Evolutionary conservation across 1,140 invertebrate species (phyloP).

Genomic region (Megalopta genalis): DNA sequence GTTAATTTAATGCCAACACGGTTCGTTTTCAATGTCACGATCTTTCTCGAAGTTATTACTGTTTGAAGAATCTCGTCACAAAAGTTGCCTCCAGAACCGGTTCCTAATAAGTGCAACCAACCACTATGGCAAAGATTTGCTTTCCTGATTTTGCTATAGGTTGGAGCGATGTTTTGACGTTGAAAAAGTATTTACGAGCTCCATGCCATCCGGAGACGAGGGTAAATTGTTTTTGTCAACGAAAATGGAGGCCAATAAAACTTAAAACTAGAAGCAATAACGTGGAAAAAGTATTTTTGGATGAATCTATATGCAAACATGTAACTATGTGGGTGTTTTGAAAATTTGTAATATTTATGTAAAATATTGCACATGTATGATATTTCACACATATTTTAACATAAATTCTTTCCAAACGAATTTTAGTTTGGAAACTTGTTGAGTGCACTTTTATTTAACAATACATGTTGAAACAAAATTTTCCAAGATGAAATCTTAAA

Average conservation of each 20-base stretch:
- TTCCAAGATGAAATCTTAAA: too few relatives aligned
- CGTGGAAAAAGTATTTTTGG: too few relatives aligned
- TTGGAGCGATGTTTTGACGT: slow-evolving; percentile 17
- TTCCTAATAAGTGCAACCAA: slow-evolving; percentile 63
- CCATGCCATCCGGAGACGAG: neutral
- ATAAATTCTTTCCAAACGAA: too few relatives aligned
- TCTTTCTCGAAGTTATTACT: slow-evolving; percentile 27
- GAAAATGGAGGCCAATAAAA: neutral
- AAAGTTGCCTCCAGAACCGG: slow-evolving; percentile 68
- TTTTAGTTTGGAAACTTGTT: too few relatives aligned
- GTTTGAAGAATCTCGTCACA: slow-evolving; percentile 70
- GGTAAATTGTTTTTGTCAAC: neutral
- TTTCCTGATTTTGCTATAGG: slow-evolving; percentile 16
- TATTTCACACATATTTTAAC: too few relatives aligned
- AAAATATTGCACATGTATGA: too few relatives aligned
- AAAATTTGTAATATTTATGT: too few relatives aligned
- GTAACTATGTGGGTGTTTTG: too few relatives aligned
- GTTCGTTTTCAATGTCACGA: neutral
- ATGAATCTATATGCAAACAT: too few relatives aligned
- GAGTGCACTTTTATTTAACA: too few relatives aligned
- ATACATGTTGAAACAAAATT: too few relatives aligned
- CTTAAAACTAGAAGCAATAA: too few relatives aligned
- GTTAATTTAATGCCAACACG: slow-evolving; percentile 12
- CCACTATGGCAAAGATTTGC: slow-evolving; percentile 41
- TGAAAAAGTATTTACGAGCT: neutral